Evolutionary conservation across 2,888 invertebrate species (phyloP).

Genomic region (Metallyticus violacea): DNA sequence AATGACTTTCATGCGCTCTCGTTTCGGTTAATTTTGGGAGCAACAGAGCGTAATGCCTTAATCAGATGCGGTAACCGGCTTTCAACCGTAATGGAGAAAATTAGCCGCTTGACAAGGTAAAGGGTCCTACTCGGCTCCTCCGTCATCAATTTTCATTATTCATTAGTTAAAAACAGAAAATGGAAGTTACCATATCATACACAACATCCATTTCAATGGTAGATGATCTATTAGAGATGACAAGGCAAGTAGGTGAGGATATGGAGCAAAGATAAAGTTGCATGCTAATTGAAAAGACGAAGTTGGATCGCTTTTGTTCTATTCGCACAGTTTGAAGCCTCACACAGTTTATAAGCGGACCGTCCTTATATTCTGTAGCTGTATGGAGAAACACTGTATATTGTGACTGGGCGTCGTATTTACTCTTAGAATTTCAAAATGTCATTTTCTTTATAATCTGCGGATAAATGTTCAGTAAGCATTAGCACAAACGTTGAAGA

Average conservation of each 20-base stretch:
- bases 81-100: not conserved
- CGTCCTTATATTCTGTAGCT: not conserved
- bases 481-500: no score
- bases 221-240: not conserved
- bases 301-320: not conserved
- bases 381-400: not conserved
- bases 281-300: not conserved
- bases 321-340: no score
- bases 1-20: not conserved
- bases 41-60: not conserved
- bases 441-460: no score
- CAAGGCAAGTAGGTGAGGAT: not conserved
- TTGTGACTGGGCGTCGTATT: no score
- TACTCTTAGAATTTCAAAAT: no score
- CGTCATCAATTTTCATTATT: slow-evolving; percentile 19
- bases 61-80: not conserved
- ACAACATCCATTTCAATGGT: not conserved
- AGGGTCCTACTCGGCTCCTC: not conserved
- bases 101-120: slow-evolving; percentile 7
- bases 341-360: not conserved
- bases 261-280: not conserved
- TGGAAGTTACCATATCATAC: not conserved
- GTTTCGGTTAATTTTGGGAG: not conserved
- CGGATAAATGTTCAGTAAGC: no score
- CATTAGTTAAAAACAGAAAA: slow-evolving; percentile 6